Evolutionary conservation across 92 coral and sea anemone species (phyloP).

Genomic region (Heteractis magnifica): DNA sequence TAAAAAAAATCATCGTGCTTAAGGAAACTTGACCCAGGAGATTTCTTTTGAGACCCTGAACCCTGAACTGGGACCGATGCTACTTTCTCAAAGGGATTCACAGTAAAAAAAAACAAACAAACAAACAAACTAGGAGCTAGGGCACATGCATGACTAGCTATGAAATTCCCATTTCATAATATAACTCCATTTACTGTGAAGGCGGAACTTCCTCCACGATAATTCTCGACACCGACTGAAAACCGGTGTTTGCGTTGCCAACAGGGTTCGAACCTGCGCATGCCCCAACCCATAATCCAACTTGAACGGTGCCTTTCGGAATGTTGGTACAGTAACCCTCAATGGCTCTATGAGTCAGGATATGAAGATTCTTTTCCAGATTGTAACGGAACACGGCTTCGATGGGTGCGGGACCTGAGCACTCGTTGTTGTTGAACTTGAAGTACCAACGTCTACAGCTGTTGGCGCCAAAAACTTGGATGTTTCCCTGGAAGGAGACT

Average conservation of each 20-base stretch:
- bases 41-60: too few species aligned
- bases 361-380: conserved; percentile 8
- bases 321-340: conserved; percentile 53
- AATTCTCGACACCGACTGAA: conserved; percentile 48
- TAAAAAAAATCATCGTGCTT: too few species aligned
- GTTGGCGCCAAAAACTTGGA: background rate
- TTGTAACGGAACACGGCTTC: conserved; percentile 27
- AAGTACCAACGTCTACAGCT: conserved; percentile 61
- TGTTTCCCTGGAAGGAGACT: conserved; percentile 48
- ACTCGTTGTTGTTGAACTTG: conserved; percentile 53
- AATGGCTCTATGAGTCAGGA: conserved; percentile 35
- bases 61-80: too few species aligned
- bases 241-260: conserved; percentile 38
- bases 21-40: too few species aligned
- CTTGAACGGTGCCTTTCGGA: conserved; percentile 32
- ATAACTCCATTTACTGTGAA: background rate
- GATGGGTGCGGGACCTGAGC: conserved; percentile 35
- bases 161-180: background rate
- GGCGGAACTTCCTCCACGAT: conserved; percentile 56
- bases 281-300: conserved; percentile 55
- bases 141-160: too few species aligned
- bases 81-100: too few species aligned
- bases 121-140: too few species aligned
- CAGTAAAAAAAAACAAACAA: too few species aligned
- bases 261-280: conserved; percentile 30